Base-by-base conservation (phyloP, 2,113 vertebrate genomes). In the Tupaia chinensis region DNA sequence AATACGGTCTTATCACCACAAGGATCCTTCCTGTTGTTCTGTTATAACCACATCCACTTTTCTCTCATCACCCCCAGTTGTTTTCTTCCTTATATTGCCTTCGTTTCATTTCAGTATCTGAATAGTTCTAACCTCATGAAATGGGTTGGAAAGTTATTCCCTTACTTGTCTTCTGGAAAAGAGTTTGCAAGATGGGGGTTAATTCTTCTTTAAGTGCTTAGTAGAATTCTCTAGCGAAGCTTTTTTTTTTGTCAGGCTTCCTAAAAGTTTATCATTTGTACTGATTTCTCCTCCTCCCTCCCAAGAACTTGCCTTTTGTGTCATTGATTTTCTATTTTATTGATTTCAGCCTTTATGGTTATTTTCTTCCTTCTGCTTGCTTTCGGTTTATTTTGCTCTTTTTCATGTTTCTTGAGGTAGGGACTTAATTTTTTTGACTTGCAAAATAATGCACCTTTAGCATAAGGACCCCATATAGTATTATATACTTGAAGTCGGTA, bases 291-390 rank as follows among this genome's bases (percentile, higher is more conserved):
- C 9, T 17, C 27, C 3, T 27, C 22, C 22, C 58, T 17, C 7
- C 34, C 25, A 70, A 58, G 70, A 96, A 63, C 20, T 25, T 58
- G 32, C 25, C 34, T 96, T 95, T 87, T 72, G 70, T 92, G 90
- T 95, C 54, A 93, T 65, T 83, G 70, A 6, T 17, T 88, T 86
- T 88, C 5, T 22, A 12, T 73, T 83, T 83, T 22, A 69, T 53
- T 92, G 70, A 56, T 68, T 91, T 63, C 32, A 93, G 10, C 61
- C 76, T 54, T 87, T 80, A 54, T 10, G 15, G 27, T 79, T 78
- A 58, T 61, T 94, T 94, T 65, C 22, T 72, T 93, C 69, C 19
- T 29, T 69, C 34, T 66, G 63, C 20, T 94, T 74, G 69, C 32
- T 83, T 76, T 56, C 11, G 19, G 19, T 32, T 80, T 90, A 87